A percentile compares a stretch with the other conserved stretches of the same genome.
Evolutionary conservation across 1,140 invertebrate genomes (phyloP).

Genomic region (Patella vulgata): DNA sequence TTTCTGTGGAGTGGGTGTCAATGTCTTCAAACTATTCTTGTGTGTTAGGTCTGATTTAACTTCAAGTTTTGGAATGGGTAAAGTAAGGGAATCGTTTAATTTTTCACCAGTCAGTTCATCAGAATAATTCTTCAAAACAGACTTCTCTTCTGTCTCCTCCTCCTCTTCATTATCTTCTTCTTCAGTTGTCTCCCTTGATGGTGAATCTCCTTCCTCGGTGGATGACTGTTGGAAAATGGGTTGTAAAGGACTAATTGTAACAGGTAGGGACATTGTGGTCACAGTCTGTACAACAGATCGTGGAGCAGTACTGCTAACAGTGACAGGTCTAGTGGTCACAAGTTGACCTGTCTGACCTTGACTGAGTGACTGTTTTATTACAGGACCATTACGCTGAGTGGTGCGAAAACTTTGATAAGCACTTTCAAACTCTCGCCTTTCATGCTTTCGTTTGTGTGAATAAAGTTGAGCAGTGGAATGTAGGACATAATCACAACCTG

Average conservation of each 20-base stretch:
- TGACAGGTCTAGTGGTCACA: not conserved
- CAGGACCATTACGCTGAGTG: constrained; percentile 20
- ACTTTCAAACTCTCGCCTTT: constrained; percentile 68
- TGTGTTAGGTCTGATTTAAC: not conserved
- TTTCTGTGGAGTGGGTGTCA: too few species aligned
- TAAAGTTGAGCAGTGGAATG: constrained; percentile 97
- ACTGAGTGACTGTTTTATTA: not conserved
- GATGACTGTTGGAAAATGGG: too few species aligned
- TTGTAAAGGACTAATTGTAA: constrained; percentile 1
- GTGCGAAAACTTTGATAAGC: constrained; percentile 56
- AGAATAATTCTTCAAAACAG: too few species aligned
- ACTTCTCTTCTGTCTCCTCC: too few species aligned
- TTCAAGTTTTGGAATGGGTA: constrained; percentile 39
- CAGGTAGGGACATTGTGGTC: constrained; percentile 8
- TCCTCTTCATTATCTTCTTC: too few species aligned
- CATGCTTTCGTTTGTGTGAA: constrained; percentile 97
- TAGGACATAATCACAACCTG: constrained; percentile 91
- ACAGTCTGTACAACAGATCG: not conserved
- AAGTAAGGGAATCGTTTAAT: constrained; percentile 46
- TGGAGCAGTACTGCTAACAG: not conserved
- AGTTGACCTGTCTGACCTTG: not conserved
- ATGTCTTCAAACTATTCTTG: too few species aligned
- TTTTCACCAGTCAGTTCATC: constrained; percentile 26
- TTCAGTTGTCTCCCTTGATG: too few species aligned
- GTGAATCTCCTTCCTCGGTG: too few species aligned